phyloP scores from a whole-genome alignment of 1,140 invertebrate genomes.

The Drosophila littoralis region DNA sequence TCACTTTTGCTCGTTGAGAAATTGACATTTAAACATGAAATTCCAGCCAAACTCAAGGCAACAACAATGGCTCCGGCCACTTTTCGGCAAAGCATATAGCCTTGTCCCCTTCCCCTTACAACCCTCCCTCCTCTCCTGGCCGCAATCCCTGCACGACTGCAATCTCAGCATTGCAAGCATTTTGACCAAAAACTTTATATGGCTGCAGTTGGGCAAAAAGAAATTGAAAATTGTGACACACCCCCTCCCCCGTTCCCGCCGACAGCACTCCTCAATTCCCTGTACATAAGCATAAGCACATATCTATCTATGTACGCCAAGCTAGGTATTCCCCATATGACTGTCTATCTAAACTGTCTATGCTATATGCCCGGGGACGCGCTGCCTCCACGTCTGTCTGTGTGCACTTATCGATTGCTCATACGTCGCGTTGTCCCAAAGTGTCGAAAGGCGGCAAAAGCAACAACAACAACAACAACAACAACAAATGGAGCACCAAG shows the following conservation, averaged over 20 bases:
- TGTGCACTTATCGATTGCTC: slow-evolving; percentile 79
- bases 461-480: slow-evolving; percentile 29
- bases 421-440: slow-evolving; percentile 62
- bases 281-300: slow-evolving; percentile 28
- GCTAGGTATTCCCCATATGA: slow-evolving; percentile 70
- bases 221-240: slow-evolving; percentile 74
- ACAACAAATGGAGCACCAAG: neutral
- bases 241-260: neutral
- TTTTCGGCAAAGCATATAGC: slow-evolving; percentile 55
- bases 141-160: slow-evolving; percentile 60
- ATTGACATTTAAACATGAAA: slow-evolving; percentile 83
- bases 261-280: neutral
- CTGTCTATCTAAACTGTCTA: slow-evolving; percentile 75
- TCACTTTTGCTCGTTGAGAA: slow-evolving; percentile 78
- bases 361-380: slow-evolving; percentile 15
- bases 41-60: slow-evolving; percentile 70
- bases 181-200: slow-evolving; percentile 65
- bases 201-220: slow-evolving; percentile 68
- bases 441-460: slow-evolving; percentile 55
- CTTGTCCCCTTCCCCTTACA: neutral
- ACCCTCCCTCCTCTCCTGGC: neutral
- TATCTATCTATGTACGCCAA: slow-evolving; percentile 18
- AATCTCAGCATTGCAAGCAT: slow-evolving; percentile 73
- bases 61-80: slow-evolving; percentile 70
- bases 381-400: slow-evolving; percentile 46